These are phyloP conservation scores for Allacma fusca DNA, from an alignment of 2,888 invertebrate species.

Conservation along the genomic window DNA sequence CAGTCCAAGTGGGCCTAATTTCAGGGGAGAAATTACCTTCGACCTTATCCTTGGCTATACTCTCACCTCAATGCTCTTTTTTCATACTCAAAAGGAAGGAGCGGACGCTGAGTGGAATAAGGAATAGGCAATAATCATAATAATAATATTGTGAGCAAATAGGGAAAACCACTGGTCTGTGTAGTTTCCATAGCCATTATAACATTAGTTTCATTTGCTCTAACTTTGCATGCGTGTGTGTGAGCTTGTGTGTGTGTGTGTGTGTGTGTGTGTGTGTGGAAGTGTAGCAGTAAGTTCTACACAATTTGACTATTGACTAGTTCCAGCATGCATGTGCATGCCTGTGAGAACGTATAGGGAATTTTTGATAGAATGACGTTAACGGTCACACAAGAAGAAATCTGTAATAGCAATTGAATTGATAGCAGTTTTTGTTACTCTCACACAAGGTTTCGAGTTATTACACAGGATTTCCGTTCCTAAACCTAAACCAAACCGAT, in stretches of 20 bases:
- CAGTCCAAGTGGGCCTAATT: too few species aligned
- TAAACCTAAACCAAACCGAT: slow-evolving; percentile 57
- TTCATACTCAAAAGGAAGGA: slow-evolving; percentile 12
- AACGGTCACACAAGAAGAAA: slow-evolving; percentile 57
- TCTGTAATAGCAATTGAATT: slow-evolving; percentile 55
- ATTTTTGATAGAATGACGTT: slow-evolving; percentile 49
- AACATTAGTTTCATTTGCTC: background rate
- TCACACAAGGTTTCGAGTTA: slow-evolving; percentile 43
- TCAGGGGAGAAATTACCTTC: too few species aligned
- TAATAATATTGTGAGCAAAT: slow-evolving; percentile 35
- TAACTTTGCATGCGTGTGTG: slow-evolving; percentile 24
- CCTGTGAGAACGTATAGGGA: background rate
- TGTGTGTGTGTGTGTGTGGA: background rate
- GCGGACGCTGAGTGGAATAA: slow-evolving; percentile 14
- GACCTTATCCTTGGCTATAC: background rate
- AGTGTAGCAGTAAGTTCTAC: too few species aligned
- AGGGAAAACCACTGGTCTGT: slow-evolving; percentile 31
- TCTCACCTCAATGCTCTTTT: background rate
- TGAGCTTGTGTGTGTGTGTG: background rate
- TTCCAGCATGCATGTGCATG: too few species aligned
- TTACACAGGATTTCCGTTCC: slow-evolving; percentile 62
- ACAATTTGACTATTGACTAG: too few species aligned
- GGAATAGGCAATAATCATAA: slow-evolving; percentile 26
- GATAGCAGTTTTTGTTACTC: slow-evolving; percentile 51
- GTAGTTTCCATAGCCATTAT: background rate